Base-by-base conservation (phyloP, 2,888 invertebrate species). In the Pseudococcus longispinus region DNA sequence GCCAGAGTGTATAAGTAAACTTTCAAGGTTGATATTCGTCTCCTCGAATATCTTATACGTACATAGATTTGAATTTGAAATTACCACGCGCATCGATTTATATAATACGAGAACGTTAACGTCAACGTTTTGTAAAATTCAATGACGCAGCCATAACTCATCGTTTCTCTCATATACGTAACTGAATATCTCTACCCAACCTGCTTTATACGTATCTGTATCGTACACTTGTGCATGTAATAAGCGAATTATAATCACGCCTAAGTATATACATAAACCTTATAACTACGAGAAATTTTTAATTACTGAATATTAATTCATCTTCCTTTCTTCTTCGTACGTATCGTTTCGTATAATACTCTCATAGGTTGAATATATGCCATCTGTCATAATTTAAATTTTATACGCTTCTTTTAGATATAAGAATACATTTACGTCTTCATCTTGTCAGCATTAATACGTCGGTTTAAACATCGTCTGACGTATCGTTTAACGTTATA, bases 341-440 rank as follows among this genome's bases (percentile, higher is more conserved):
- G 60, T 23, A 23, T 23, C 37, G 37, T 37, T 5, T 9, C 9
- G 15, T 55, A 55, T 55, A 15, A 55, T 55, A 55, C 55, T 55
- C 55, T 37, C 37, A 9, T 37, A 37, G 55, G 6, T 44, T 1
- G 51, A n/a, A 51, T 18, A 60, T 60, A 60, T 60, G 23, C 60
- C 60, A 60, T 60, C 60, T 60, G 60, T 60, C 60, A 60, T 60
- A 60, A 60, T 60, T 60, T 60, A 60, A 60, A 60, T 60, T 60
- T 60, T 60, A 60, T 60, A 23, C 20, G 60, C 60, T 60, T 60
- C 60, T 60, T 60, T 60, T 60, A 60, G 23, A 60, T 60, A 37
- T 4, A 37, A 5, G 60, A 60, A 60, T 60, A 60, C 60, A 60
- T 60, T 60, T 60, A 60, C 60, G 60, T 60, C 60, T 60, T 60